A percentile compares a stretch with the other conserved stretches of the same genome.
Evolutionary conservation across 2,797 vertebrate genomes (phyloP).

Genomic region (Heteromormyrus szaboi): DNA sequence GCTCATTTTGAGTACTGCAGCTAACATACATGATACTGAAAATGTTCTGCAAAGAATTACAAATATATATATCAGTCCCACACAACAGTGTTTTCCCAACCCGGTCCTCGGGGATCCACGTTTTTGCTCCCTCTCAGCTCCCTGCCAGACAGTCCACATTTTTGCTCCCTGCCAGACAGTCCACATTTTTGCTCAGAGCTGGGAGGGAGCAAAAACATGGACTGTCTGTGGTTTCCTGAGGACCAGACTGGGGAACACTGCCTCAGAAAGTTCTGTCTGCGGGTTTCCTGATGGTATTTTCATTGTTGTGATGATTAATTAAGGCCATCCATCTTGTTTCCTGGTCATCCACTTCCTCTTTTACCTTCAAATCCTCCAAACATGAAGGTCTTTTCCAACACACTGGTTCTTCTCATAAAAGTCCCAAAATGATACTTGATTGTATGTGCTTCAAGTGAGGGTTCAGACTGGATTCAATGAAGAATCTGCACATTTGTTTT

Average conservation of each 20-base stretch:
- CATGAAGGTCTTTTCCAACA: background rate
- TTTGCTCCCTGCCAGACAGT: background rate
- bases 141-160: background rate
- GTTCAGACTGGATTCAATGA: background rate
- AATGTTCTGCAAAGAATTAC: background rate
- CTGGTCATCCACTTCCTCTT: background rate
- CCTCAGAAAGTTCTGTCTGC: background rate
- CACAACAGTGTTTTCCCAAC: background rate
- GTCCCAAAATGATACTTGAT: background rate
- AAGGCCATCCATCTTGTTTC: background rate
- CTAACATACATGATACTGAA: background rate
- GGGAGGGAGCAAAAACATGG: background rate
- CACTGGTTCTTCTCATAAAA: background rate
- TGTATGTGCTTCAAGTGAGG: background rate
- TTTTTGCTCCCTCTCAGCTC: background rate
- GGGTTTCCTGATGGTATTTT: background rate
- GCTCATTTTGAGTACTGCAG: background rate
- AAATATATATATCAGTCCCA: background rate
- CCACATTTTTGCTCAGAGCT: background rate
- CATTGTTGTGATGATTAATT: background rate
- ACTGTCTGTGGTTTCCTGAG: background rate
- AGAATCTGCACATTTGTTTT: background rate
- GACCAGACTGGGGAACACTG: background rate
- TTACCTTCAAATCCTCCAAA: background rate
- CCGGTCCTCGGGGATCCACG: background rate